These are phyloP conservation scores for Anhinga anhinga DNA, from an alignment of 2,113 vertebrate species.

Conservation along the genomic window DNA sequence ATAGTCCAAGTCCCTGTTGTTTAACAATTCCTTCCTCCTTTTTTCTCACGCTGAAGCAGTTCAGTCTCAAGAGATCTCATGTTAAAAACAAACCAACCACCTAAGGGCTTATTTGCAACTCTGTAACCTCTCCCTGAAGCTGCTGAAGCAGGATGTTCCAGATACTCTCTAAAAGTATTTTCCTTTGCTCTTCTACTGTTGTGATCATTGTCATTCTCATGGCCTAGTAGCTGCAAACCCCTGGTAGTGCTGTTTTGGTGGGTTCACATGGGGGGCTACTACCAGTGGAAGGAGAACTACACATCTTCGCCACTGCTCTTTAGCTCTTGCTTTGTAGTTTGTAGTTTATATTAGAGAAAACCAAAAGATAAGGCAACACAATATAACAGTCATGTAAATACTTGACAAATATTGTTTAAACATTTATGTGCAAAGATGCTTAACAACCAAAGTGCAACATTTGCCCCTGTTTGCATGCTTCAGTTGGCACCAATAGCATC, in stretches of 20 bases:
- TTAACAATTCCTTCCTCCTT: not conserved
- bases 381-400: not conserved
- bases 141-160: not conserved
- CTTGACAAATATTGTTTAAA: not conserved
- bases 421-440: not conserved
- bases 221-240: not conserved
- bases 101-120: not conserved
- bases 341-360: not conserved
- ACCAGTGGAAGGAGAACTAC: not conserved
- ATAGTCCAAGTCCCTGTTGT: not conserved
- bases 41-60: not conserved
- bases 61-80: not conserved
- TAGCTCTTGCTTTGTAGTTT: not conserved
- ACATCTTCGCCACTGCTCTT: not conserved
- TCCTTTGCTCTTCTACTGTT: not conserved
- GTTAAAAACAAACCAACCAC: not conserved
- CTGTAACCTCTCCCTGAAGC: not conserved
- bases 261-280: not conserved
- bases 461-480: not conserved
- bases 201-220: not conserved
- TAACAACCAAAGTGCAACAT: rapidly evolving
- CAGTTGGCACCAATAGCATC: not conserved
- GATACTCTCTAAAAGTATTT: not conserved
- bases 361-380: not conserved
- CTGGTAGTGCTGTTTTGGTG: rapidly evolving